These are phyloP conservation scores for Turritopsis rubra DNA, from an alignment of 30 jellyfish, hydroid and myxozoan species.

Conservation along the genomic window DNA sequence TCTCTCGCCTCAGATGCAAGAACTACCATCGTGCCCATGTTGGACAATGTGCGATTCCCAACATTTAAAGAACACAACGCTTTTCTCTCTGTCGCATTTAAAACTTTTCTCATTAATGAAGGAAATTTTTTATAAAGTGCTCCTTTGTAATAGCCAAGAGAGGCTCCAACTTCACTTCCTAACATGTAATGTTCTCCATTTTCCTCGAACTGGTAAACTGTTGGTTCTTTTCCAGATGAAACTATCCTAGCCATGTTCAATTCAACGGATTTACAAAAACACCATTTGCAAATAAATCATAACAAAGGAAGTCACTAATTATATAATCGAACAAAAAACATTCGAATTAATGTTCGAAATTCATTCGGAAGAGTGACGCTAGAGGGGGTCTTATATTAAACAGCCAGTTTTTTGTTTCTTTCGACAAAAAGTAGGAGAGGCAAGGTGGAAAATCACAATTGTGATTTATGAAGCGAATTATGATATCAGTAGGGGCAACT, in stretches of 20 bases:
- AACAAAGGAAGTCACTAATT: neutral
- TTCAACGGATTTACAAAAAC: neutral
- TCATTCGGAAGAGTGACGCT: neutral
- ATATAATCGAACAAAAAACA: neutral
- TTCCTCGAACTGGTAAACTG: slow-evolving; percentile 64
- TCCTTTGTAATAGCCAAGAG: slow-evolving; percentile 60
- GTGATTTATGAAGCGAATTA: no score
- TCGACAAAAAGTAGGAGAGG: no score
- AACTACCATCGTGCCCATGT: slow-evolving; percentile 80
- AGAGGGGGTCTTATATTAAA: no score
- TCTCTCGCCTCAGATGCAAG: slow-evolving; percentile 69
- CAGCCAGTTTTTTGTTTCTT: no score
- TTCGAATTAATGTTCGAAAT: neutral
- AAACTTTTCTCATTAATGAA: slow-evolving; percentile 59
- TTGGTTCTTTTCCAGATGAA: slow-evolving; percentile 41
- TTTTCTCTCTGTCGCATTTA: slow-evolving; percentile 57
- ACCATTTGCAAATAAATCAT: neutral
- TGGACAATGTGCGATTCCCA: slow-evolving; percentile 56
- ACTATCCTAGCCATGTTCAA: slow-evolving; percentile 22
- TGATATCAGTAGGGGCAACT: no score
- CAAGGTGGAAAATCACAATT: no score
- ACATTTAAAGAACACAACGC: slow-evolving; percentile 56
- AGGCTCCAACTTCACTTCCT: slow-evolving; percentile 87
- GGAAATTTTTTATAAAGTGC: slow-evolving; percentile 81
- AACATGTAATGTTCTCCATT: slow-evolving; percentile 69